Conservation (phyloP, 2,888 invertebrate species). For the Melieria crassipennis region DNA sequence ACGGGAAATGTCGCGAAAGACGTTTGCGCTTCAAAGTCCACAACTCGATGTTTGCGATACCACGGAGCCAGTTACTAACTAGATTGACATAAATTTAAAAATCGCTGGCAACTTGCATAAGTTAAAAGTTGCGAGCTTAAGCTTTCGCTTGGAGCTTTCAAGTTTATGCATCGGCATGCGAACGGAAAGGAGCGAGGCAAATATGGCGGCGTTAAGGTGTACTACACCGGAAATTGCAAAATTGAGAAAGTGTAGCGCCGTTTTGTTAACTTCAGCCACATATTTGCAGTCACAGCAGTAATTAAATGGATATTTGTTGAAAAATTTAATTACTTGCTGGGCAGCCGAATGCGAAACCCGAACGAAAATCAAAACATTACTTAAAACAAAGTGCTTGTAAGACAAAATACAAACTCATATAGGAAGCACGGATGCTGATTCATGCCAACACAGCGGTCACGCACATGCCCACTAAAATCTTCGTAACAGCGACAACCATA, state of each 20-base stretch:
- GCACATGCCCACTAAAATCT: too few relatives aligned
- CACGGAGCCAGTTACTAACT: background rate
- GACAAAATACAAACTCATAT: too few relatives aligned
- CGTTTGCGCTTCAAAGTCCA: constrained; percentile 19
- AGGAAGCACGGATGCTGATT: too few relatives aligned
- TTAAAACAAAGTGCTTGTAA: background rate
- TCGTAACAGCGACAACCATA: too few relatives aligned
- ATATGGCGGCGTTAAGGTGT: constrained; percentile 58
- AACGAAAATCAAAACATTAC: background rate
- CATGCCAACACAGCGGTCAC: too few relatives aligned
- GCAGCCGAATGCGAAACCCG: background rate
- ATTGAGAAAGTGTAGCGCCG: constrained; percentile 46
- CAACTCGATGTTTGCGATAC: constrained; percentile 15
- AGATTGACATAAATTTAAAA: constrained; percentile 10
- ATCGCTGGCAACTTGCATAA: constrained; percentile 27
- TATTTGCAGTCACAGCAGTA: constrained; percentile 43
- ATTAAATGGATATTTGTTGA: constrained; percentile 31
- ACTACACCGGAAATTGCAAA: constrained; percentile 41
- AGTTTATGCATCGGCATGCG: background rate
- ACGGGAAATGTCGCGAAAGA: constrained; percentile 3
- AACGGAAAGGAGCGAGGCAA: constrained; percentile 23
- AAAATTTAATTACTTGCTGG: constrained; percentile 20
- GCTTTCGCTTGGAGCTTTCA: constrained; percentile 22
- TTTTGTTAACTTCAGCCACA: constrained; percentile 56
- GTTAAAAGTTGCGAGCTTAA: constrained; percentile 31